Evolutionary conservation across 2,113 vertebrate species (phyloP).

Genomic region (Vulpes vulpes): DNA sequence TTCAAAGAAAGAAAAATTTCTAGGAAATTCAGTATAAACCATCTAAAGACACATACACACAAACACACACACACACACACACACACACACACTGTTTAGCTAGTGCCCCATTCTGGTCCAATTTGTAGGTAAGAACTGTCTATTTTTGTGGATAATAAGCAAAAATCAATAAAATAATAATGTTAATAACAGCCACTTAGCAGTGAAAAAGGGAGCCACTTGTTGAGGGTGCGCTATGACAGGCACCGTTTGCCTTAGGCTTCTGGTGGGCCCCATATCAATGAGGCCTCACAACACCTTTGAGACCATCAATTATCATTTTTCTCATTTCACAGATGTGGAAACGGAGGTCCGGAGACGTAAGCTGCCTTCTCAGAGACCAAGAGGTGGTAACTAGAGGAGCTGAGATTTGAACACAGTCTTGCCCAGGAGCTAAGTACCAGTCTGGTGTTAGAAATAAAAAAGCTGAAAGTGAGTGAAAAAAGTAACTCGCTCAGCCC

Average conservation of each 20-base stretch:
- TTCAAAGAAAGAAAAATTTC: background rate
- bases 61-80: background rate
- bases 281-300: too few species aligned
- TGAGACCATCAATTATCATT: background rate
- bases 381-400: too few species aligned
- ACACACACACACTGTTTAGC: background rate
- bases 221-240: fast-evolving
- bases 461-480: background rate
- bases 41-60: background rate
- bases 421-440: background rate
- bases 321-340: background rate
- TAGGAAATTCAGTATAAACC: background rate
- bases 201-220: background rate
- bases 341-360: background rate
- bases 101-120: background rate
- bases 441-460: background rate
- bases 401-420: background rate
- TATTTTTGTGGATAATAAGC: slow-evolving; percentile 14
- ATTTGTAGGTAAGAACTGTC: background rate
- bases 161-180: slow-evolving; percentile 1
- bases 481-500: background rate
- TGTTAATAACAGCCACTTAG: background rate
- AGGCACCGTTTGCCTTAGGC: fast-evolving
- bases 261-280: too few species aligned
- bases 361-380: background rate